phyloP scores from a whole-genome alignment of 2,797 vertebrate species.

The Gymnodraco acuticeps region DNA sequence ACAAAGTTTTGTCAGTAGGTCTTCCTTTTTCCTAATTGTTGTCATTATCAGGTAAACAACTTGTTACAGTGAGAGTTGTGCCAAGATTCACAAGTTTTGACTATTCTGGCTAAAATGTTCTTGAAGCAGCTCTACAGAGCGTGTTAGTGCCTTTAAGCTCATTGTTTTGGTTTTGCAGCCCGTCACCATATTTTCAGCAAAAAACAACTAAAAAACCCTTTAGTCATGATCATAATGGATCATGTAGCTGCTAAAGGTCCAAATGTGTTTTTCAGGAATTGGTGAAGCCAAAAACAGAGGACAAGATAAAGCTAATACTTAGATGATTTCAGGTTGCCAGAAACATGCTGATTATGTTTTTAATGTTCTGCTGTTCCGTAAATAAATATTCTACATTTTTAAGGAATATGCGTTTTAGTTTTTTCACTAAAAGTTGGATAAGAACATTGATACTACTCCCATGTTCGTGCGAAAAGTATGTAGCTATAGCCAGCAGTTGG shows the following conservation, averaged over 20 bases:
- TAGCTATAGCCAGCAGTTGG: no score
- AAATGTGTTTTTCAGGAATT: background rate
- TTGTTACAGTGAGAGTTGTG: background rate
- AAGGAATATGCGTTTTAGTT: no score
- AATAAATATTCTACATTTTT: background rate
- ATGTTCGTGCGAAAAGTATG: no score
- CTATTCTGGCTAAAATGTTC: background rate
- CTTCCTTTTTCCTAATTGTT: background rate
- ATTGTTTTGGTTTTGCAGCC: no score
- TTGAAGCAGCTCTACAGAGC: background rate
- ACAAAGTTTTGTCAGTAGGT: background rate
- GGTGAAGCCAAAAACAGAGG: no score
- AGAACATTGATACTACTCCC: no score
- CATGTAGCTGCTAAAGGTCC: background rate
- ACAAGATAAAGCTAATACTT: background rate
- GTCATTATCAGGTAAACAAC: background rate
- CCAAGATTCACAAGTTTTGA: background rate
- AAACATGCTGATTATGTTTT: background rate
- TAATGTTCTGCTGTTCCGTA: background rate
- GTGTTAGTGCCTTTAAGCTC: no score
- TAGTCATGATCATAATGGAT: background rate
- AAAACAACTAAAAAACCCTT: no score
- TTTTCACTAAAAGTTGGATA: no score
- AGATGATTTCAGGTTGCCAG: background rate
- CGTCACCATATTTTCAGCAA: no score